Evolutionary conservation across 1,140 invertebrate species (phyloP).

Genomic region (Pseudomyrmex sp.): DNA sequence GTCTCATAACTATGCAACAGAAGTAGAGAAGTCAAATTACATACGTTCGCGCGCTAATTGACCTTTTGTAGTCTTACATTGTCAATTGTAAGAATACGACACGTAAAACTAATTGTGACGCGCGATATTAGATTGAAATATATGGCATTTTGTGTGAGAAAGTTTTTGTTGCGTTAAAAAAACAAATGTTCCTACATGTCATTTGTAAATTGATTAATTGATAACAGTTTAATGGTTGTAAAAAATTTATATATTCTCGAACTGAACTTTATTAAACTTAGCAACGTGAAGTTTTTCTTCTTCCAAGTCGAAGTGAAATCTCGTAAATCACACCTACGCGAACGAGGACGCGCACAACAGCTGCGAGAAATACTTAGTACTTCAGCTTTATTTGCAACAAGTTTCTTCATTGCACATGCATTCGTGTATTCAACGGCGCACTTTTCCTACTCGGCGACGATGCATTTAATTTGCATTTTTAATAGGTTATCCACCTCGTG

Average conservation of each 20-base stretch:
- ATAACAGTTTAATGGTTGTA: too few species aligned
- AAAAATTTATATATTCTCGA: too few species aligned
- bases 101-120: too few species aligned
- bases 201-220: too few species aligned
- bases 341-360: slow-evolving; percentile 21
- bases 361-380: slow-evolving; percentile 22
- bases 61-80: background rate
- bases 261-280: background rate
- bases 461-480: slow-evolving; percentile 31
- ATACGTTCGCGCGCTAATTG: background rate
- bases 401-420: background rate
- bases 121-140: too few species aligned
- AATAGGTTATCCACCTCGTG: background rate
- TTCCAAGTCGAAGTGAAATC: slow-evolving; percentile 17
- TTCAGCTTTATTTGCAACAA: slow-evolving; percentile 36
- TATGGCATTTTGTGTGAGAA: too few species aligned
- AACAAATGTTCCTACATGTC: too few species aligned
- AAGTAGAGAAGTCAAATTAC: slow-evolving; percentile 42
- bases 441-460: background rate
- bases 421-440: background rate
- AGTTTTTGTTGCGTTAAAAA: too few species aligned
- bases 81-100: background rate
- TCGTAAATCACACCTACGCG: slow-evolving; percentile 25
- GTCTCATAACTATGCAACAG: background rate
- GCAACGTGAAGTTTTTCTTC: slow-evolving; percentile 1